Base-by-base conservation (phyloP, 2,113 vertebrate genomes). In the Sialia sialis region DNA sequence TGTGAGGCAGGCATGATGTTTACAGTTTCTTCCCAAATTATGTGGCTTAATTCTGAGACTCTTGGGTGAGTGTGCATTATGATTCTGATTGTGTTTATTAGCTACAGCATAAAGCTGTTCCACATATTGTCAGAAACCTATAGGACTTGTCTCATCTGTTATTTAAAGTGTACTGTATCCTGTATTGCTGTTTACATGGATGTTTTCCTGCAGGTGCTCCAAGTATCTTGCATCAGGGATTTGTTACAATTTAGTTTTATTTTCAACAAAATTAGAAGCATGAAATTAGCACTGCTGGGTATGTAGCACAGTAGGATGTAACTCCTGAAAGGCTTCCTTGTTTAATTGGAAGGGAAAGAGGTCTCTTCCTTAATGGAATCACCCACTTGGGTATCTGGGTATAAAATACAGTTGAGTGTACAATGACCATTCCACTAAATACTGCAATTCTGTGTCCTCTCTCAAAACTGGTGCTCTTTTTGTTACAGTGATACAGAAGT, bases 171-270 rank as follows among this genome's bases (percentile, higher is more conserved):
- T 96, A 97, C 97, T 97, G 97, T 97, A 94, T 92, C 85, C 87
- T 36, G 66, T 95, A 96, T 97, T 95, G 93, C 96, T 98, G 98
- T 98, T 98, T 98, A 98, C 98, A 97, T 78, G 94, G 93, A 94
- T 14, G 4, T 96, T 97, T 96, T 97, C 73, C 86, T 97, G 93
- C 87, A 16, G 97, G 97, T 96, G 94, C 98, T 98, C 91, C 30
- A 94, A 95, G 95, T 95, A 95, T 97, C 97, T 97, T 91, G 93
- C 95, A 91, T 98, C 98, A 98, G 98, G 98, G 98, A 98, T 95
- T 96, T 96, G 97, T 92, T 96, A 92, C 87, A 93, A 93, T 85
- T 95, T 88, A 94, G 32, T 96, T 96, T 97, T 95, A 97, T 96
- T 97, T 97, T 97, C 95, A 97, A 59, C 73, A 82, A 52, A 79